Evolutionary conservation across 2,797 vertebrate genomes (phyloP).

Genomic region (Enteromius afrohamiltoni): DNA sequence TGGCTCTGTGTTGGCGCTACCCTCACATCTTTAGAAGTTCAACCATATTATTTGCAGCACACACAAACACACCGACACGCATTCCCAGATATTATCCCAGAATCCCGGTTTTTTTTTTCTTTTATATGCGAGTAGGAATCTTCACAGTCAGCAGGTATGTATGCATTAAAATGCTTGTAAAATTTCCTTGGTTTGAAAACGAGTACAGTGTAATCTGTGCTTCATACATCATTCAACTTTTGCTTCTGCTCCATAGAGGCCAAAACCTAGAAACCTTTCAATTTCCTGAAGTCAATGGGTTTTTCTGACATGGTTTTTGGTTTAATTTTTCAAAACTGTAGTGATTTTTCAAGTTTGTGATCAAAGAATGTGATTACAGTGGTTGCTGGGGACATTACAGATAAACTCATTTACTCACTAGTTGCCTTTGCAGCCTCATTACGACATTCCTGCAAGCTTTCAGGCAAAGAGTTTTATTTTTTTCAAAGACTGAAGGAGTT

Average conservation of each 20-base stretch:
- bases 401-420: not conserved
- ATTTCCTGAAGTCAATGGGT: not conserved
- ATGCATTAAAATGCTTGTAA: not conserved
- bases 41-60: constrained; percentile 8
- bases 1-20: not conserved
- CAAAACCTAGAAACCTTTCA: not conserved
- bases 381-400: not conserved
- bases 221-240: not conserved
- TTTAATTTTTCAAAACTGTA: not conserved
- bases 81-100: not conserved
- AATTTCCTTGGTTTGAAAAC: not conserved
- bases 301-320: not conserved
- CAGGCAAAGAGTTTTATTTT: not conserved
- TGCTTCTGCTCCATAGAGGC: not conserved
- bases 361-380: not conserved
- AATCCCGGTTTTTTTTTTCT: not conserved
- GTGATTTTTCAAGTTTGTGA: not conserved
- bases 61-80: not conserved
- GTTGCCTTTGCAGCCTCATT: not conserved
- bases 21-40: not conserved
- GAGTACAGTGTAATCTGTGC: not conserved
- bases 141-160: no score
- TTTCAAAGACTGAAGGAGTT: not conserved
- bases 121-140: not conserved
- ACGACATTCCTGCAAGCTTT: not conserved